Base-by-base conservation (phyloP, 2,888 invertebrate species). In the Tethea ocularis region DNA sequence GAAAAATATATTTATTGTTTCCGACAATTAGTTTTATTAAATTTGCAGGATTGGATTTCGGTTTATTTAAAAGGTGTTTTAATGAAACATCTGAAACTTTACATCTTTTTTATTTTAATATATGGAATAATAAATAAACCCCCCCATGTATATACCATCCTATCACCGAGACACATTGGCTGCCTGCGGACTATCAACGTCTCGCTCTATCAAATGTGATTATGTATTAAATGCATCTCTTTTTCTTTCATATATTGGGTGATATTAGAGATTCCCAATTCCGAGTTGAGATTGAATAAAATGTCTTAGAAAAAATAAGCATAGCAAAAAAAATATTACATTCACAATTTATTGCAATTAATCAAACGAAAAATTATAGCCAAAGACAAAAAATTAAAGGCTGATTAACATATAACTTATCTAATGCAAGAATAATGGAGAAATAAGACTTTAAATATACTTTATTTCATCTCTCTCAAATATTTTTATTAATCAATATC, bases 61-160 rank as follows among this genome's bases (percentile, higher is more conserved):
- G 17, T 33, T 2, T 2, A 33, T n/a, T 1, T 33, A 33, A 1
- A 46, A 17, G 17, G 54, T 26, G 26, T 59, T 58, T 55, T 53
- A 88, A 86, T 88, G 73, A 90, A 89, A 88, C 84, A 86, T 71
- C 63, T 52, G 38, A 67, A 89, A 88, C 88, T 90, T 90, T 90
- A 90, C 89, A 91, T 85, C 84, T 79, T 85, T 90, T 91, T 89
- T 87, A 86, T 87, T 87, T 90, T 89, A 89, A 87, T 88, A 88
- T 89, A 89, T 89, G 88, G 91, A 91, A 91, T 91, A 91, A 87
- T 91, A 89, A 91, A 90, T 88, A 84, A 88, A 86, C 84, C 87
- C 81, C 82, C 79, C 80, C 81, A 78, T 85, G 80, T 86, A 83
- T 78, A 80, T 84, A 84, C 81, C 87, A 76, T 81, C 76, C 88